A percentile compares a stretch with the other conserved stretches of the same genome.
These are phyloP conservation scores for Nemotelus pantherinus DNA, from an alignment of 2,888 invertebrate species.

Conservation along the genomic window DNA sequence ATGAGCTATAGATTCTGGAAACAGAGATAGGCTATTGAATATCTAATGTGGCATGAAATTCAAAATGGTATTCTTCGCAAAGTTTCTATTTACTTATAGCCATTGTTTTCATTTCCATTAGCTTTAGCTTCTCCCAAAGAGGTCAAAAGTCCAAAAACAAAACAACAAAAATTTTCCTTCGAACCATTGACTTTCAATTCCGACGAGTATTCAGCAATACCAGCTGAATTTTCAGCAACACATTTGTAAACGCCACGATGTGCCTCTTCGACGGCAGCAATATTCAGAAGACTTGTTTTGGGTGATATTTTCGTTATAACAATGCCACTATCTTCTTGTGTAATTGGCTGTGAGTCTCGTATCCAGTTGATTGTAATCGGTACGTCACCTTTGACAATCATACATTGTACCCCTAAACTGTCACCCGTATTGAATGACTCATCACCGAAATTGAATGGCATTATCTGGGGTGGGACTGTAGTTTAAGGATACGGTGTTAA, in stretches of 20 bases:
- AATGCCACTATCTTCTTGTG: conserved; percentile 66
- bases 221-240: conserved; percentile 76
- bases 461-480: conserved; percentile 73
- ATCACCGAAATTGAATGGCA: conserved; percentile 77
- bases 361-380: conserved; percentile 82
- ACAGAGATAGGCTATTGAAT: too few species aligned
- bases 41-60: too few species aligned
- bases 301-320: conserved; percentile 68
- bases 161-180: neutral
- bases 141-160: too few species aligned
- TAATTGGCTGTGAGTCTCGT: conserved; percentile 66
- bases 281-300: conserved; percentile 73
- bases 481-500: neutral
- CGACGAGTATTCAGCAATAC: conserved; percentile 73
- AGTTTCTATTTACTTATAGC: too few species aligned
- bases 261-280: conserved; percentile 73
- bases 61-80: too few species aligned
- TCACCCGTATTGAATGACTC: conserved; percentile 77
- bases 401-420: conserved; percentile 75
- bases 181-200: conserved; percentile 79
- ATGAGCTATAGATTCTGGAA: too few species aligned
- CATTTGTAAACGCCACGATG: conserved; percentile 82
- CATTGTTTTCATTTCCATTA: too few species aligned
- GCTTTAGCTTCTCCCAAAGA: too few species aligned
- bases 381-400: conserved; percentile 80